Evolutionary conservation across 2,888 invertebrate genomes (phyloP), one percentile per base, ranked within the genome.

Genomic region (Sturmia bella): DNA sequence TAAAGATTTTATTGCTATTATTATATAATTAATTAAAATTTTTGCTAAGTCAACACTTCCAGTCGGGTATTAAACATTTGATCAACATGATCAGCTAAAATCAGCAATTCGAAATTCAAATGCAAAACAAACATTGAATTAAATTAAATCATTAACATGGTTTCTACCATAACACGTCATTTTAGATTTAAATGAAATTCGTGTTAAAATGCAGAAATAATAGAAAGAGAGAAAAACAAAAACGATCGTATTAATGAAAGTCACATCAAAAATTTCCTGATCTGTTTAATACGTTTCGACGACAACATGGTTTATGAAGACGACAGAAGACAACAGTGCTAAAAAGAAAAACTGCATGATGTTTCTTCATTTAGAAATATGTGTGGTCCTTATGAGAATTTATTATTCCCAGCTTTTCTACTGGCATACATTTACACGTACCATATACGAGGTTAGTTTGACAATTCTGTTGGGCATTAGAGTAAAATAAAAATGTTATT

Each of bases 121-220:
- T 37, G 50, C 19, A 50, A 48, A 48, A 50, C 48, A 64, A 64
- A 50, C 17, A 50, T 37, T 19, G 37, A 15, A 1, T 48, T 57
- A 48, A 70, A 70, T 48, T 57, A 15, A 57, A 57, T 57, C 69
- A 70, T 70, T 56, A 48, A 70, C 69, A 70, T 70, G 69, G 15
- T 70, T 39, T 57, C 37, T 11, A 45, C 21, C 57, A 57, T 37
- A 21, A 32, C 57, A 57, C 57, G 48, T 57, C 48, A 57, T 57
- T 57, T 70, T 19, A 57, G 48, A 48, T 70, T 56, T 59, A 70
- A 37, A 57, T 70, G 39, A 70, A 70, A 70, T 48, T 43, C 69
- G 19, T 56, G n/a, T 45, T 43, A 5, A 19, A 13, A 27, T 32
- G 27, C 39, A 24, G 4, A 21, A 17, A 63, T 3, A 32, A 21